These are phyloP conservation scores for Actenoides lindsayi DNA, from an alignment of 2,113 vertebrate species.

Conservation along the genomic window DNA sequence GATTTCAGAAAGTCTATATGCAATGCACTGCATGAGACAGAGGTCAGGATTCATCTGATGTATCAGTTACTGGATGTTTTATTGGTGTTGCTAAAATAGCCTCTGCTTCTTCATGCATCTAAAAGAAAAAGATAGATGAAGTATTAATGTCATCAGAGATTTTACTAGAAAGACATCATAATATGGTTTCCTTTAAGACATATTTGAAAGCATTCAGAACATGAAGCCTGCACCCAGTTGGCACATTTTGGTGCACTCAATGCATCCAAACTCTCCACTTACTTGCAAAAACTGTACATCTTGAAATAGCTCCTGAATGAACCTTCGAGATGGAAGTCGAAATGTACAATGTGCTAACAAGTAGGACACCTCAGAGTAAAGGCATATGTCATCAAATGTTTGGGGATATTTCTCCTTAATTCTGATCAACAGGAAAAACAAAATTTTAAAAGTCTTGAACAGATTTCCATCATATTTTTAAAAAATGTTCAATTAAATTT, in stretches of 20 bases:
- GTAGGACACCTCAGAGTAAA: constrained; percentile 97
- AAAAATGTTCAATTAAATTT: neutral
- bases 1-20: constrained; percentile 45
- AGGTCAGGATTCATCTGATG: constrained; percentile 87
- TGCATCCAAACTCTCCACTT: neutral
- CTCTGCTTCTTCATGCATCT: constrained; percentile 99
- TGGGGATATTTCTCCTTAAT: constrained; percentile 99
- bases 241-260: neutral
- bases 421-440: constrained; percentile 69
- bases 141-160: neutral
- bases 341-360: constrained; percentile 94
- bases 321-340: constrained; percentile 92
- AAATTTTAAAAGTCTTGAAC: neutral
- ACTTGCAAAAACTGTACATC: constrained; percentile 98
- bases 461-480: neutral
- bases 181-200: neutral
- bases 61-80: constrained; percentile 79
- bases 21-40: neutral
- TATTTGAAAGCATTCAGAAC: neutral
- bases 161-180: neutral
- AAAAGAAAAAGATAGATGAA: neutral
- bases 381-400: constrained; percentile 97
- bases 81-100: constrained; percentile 85
- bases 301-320: constrained; percentile 98
- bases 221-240: neutral